Evolutionary conservation across 37 sponge, comb jelly and placozoan genomes (phyloP), one percentile per base, ranked within the genome.

Genomic region (Ianthella basta): DNA sequence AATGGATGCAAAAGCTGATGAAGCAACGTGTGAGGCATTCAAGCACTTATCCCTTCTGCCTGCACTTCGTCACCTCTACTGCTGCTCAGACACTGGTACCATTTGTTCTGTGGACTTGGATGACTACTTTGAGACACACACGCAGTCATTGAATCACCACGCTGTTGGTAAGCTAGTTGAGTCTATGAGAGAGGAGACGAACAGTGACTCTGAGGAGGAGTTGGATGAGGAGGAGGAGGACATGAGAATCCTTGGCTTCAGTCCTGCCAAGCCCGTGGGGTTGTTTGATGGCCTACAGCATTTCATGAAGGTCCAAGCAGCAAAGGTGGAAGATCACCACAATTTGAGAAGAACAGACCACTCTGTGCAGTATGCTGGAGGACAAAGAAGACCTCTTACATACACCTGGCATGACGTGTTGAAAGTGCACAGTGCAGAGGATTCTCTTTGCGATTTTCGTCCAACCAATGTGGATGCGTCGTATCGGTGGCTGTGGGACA

Each of bases 171-270:
- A 72, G 39, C 12, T 72, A 10, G 19, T 72, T 10, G 36, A 29
- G 5, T 12, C 13, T 34, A 72, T 20, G 39, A 15, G 36, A 19
- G 36, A 38, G 59, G 59, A 57, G 18, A 57, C 18, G 39, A 14
- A 23, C 40, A 72, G 19, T 37, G 35, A 30, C 19, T 72, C 73
- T 34, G 59, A 20, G 15, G 59, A 20, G 18, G 59, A 57, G 18
- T 15, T 57, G 59, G 39, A 72, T 40, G 73, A 72, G 35, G 73
- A 72, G 32, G 73, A 33, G 19, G 73, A 72, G 73, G 73, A 72
- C 19, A 12, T 33, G 73, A 19, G 36, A 20, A 72, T 72, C 73
- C 19, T 72, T 36, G 73, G 73, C 8, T 72, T 37, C 30, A 23
- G 73, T 14, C 36, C 73, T 72, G 41, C 40, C 36, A 64, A 10